Evolutionary conservation across 2,888 invertebrate genomes (phyloP), one percentile per base, ranked within the genome.

Genomic region (Lomographa bimaculata): DNA sequence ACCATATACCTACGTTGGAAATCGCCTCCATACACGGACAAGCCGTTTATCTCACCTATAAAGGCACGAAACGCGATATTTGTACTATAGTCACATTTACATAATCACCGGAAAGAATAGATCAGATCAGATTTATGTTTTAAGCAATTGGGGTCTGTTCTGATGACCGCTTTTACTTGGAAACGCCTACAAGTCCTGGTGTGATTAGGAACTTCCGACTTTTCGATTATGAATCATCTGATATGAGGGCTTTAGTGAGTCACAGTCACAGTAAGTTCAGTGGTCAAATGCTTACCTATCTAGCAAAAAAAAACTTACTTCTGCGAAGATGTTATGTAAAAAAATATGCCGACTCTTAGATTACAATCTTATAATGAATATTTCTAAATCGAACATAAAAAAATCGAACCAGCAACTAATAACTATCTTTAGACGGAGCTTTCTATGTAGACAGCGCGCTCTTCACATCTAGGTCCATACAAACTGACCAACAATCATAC

Each of bases 1-100:
- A 47, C 44, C 50, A 50, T 50, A 50, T 41, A n/a, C 35, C 11
- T 41, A 29, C 11, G 44, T 29, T 25, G 20, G 16, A 35, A 25
- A 33, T 18, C 17, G 17, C 27, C 8, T 21, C 41, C 41, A 43
- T 29, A 39, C 38, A 44, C 9, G 29, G 41, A 20, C 17, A 39
- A 32, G 34, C 29, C 33, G 36, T 50, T 41, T 43, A 30, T 43
- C 26, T 41, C 12, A 23, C 28, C 28, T 19, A 17, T 30, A 18
- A 3, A 7, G 29, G 29, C 29, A 29, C 35, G 11, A 30, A 34
- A 35, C 19, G 17, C 11, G 14, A 40, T 24, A 25, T 30, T 20
- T 21, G 14, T 35, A 29, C 11, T 30, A 7, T 17, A 19, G 29
- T 40, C 17, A 24, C 20, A 36, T 42, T 36, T 30, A 26, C 35